These are phyloP conservation scores for Drosophila kohkoa DNA, from an alignment of 1,140 invertebrate genomes.

Conservation along the genomic window DNA sequence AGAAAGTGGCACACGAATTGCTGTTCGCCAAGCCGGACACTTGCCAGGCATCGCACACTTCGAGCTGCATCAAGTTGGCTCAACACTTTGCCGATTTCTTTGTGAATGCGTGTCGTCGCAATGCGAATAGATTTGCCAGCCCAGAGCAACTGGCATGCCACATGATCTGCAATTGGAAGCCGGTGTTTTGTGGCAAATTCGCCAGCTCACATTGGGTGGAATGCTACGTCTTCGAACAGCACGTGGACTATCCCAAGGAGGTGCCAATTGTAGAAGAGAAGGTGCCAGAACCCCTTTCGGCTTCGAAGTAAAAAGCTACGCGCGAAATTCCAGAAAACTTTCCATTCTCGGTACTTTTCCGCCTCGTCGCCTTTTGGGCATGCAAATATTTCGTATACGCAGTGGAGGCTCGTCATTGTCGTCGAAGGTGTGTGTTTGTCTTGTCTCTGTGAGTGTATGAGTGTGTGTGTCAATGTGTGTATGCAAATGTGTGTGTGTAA, in stretches of 20 bases:
- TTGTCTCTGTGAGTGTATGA: not conserved
- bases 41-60: constrained; percentile 85
- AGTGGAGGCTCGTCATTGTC: constrained; percentile 5
- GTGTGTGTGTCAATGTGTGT: not conserved
- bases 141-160: constrained; percentile 84
- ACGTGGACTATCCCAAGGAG: constrained; percentile 46
- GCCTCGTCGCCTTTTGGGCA: not conserved
- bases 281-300: too few species aligned
- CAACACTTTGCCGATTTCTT: constrained; percentile 94
- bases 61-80: constrained; percentile 86
- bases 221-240: constrained; percentile 57
- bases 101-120: constrained; percentile 89
- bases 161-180: constrained; percentile 89
- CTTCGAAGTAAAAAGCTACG: too few species aligned
- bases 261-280: too few species aligned
- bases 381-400: constrained; percentile 9
- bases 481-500: constrained; percentile 16
- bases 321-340: not conserved
- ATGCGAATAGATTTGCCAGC: constrained; percentile 85
- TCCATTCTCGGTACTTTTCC: constrained; percentile 20
- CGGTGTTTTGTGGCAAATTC: constrained; percentile 85
- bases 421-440: not conserved
- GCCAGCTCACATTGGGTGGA: constrained; percentile 49
- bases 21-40: constrained; percentile 85
- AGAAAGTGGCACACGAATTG: constrained; percentile 95